phyloP scores from a whole-genome alignment of 2,888 invertebrate genomes.

The Bombyx huttoni region DNA sequence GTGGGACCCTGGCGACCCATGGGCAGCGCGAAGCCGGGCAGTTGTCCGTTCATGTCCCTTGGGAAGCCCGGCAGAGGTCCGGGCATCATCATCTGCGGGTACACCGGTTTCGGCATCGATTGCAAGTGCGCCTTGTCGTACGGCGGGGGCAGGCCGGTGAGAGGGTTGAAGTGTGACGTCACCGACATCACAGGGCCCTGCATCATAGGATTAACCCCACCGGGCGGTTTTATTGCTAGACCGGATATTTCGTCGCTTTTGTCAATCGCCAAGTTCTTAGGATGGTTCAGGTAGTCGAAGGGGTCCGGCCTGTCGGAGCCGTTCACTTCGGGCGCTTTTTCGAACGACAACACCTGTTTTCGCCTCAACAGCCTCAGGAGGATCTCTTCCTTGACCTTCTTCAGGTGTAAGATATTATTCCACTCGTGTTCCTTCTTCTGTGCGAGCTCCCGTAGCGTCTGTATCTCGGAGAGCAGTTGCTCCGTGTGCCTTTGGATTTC shows the following conservation, averaged over 20 bases:
- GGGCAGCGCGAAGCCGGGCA: constrained; percentile 66
- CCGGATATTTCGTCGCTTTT: constrained; percentile 66
- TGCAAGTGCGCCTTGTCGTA: constrained; percentile 62
- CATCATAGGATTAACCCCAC: constrained; percentile 39
- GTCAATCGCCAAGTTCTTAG: constrained; percentile 57
- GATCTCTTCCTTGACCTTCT: constrained; percentile 88
- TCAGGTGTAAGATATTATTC: constrained; percentile 86
- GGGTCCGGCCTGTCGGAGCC: constrained; percentile 49
- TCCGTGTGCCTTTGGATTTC: constrained; percentile 76
- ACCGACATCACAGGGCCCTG: constrained; percentile 48
- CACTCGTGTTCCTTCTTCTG: constrained; percentile 88
- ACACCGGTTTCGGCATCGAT: constrained; percentile 54
- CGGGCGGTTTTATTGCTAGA: constrained; percentile 48
- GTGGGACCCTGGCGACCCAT: constrained; percentile 82
- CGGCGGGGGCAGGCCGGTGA: constrained; percentile 56
- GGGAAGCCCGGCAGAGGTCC: constrained; percentile 52
- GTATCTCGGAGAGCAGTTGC: constrained; percentile 76
- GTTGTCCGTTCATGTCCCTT: constrained; percentile 70
- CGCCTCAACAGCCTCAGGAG: constrained; percentile 79
- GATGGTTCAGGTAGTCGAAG: constrained; percentile 54
- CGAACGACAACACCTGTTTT: constrained; percentile 74
- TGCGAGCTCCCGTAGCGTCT: constrained; percentile 80
- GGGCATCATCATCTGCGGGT: constrained; percentile 55
- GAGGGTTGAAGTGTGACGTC: constrained; percentile 49
- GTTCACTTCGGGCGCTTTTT: constrained; percentile 51